Evolutionary conservation across 2,113 vertebrate species (phyloP).

Genomic region (Globicephala melas): DNA sequence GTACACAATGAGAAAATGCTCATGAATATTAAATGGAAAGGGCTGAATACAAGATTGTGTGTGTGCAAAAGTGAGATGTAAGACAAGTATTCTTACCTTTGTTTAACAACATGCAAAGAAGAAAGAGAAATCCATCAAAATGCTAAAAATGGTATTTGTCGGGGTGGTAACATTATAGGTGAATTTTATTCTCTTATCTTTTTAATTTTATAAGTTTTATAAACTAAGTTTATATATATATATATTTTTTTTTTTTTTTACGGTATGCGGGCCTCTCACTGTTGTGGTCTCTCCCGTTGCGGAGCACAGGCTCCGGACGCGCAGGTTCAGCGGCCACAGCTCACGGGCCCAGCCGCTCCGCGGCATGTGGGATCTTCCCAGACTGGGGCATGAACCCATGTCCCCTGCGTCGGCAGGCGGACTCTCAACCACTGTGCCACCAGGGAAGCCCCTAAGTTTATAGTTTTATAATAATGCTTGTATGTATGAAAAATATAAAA

Average conservation of each 20-base stretch:
- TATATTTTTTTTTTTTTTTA: too few species aligned
- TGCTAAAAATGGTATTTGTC: not conserved
- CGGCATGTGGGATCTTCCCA: too few species aligned
- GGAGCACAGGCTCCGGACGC: too few species aligned
- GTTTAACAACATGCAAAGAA: not conserved
- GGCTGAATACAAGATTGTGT: not conserved
- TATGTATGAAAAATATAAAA: not conserved
- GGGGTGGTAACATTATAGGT: not conserved
- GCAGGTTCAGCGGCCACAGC: too few species aligned
- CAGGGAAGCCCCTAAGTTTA: not conserved
- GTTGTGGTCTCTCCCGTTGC: too few species aligned
- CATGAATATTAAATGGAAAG: not conserved
- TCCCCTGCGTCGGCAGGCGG: too few species aligned
- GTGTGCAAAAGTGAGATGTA: not conserved
- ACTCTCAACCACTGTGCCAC: too few species aligned
- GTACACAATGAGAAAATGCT: not conserved
- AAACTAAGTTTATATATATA: not conserved
- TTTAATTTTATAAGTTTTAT: slow-evolving; percentile 20
- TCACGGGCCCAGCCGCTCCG: too few species aligned
- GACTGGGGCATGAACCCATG: too few species aligned
- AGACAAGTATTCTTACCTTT: not conserved
- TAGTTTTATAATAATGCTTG: not conserved
- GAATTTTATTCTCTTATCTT: not conserved
- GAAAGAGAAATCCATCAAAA: not conserved
- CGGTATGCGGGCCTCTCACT: too few species aligned